A percentile compares a stretch with the other conserved stretches of the same genome.
phyloP scores from a whole-genome alignment of 2,888 invertebrate genomes.

The Galerucella pusilla region DNA sequence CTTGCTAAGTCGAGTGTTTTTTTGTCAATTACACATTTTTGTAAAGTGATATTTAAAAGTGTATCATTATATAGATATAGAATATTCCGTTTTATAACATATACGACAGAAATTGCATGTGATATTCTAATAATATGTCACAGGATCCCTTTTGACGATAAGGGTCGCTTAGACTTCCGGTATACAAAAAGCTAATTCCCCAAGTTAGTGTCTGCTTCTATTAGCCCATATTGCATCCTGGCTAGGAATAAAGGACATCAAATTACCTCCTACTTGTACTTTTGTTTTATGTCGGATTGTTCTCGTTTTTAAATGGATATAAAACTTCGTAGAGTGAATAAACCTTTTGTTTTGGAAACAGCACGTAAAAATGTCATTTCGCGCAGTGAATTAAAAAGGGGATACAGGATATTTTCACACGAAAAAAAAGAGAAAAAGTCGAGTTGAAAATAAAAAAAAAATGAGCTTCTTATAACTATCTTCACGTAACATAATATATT shows the following conservation, averaged over 20 bases:
- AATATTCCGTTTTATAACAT: no score
- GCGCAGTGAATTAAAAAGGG: no score
- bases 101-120: slow-evolving; percentile 9
- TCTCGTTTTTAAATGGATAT: slow-evolving; percentile 22
- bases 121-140: slow-evolving; percentile 13
- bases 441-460: slow-evolving; percentile 2
- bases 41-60: not conserved
- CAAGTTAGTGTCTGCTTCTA: slow-evolving; percentile 20
- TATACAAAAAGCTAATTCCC: slow-evolving; percentile 20
- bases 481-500: no score
- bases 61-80: not conserved
- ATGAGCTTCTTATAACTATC: no score
- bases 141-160: slow-evolving; percentile 11
- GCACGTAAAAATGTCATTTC: slow-evolving; percentile 14
- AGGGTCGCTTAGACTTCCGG: slow-evolving; percentile 20
- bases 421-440: not conserved
- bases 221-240: slow-evolving; percentile 23
- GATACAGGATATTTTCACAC: not conserved
- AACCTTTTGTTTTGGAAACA: slow-evolving; percentile 17
- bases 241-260: slow-evolving; percentile 27
- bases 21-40: no score
- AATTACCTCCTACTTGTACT: slow-evolving; percentile 23
- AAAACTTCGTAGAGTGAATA: slow-evolving; percentile 12
- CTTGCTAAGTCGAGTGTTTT: no score
- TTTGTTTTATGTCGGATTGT: slow-evolving; percentile 30